Conservation (phyloP, 2,797 vertebrate species). For the Xenopus petersii region DNA sequence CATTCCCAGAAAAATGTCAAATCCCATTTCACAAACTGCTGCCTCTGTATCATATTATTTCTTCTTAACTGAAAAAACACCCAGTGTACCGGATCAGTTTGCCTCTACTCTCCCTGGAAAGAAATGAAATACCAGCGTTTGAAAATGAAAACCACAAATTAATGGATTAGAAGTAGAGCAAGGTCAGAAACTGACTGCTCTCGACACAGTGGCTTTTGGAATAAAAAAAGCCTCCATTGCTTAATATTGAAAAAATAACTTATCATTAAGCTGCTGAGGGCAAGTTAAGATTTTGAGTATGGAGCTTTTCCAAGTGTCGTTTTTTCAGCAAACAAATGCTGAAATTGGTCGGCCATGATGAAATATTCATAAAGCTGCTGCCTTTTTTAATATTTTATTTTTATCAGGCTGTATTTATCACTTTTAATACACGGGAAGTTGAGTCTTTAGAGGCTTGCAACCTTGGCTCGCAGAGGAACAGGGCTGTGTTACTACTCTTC, state of each 20-base stretch:
- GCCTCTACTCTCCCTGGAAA: constrained; percentile 13
- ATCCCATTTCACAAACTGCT: constrained; percentile 39
- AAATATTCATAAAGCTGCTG: constrained; percentile 32
- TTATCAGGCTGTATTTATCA: constrained; percentile 29
- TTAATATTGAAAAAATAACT: constrained; percentile 45
- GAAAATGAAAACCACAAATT: constrained; percentile 35
- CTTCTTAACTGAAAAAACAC: constrained; percentile 34
- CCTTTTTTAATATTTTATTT: constrained; percentile 30
- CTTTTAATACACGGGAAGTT: constrained; percentile 38
- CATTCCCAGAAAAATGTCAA: constrained; percentile 39
- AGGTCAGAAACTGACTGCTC: constrained; percentile 33
- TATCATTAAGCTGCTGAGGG: constrained; percentile 34
- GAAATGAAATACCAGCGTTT: constrained; percentile 27
- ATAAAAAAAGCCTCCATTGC: constrained; percentile 25
- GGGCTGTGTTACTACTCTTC: too few relatives aligned
- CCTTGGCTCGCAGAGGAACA: too few relatives aligned
- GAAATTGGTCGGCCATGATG: constrained; percentile 10
- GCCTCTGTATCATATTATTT: constrained; percentile 41
- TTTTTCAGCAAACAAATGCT: constrained; percentile 3
- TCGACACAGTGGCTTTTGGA: constrained; percentile 26
- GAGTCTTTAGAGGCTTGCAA: constrained; percentile 1
- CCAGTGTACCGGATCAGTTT: constrained; percentile 16
- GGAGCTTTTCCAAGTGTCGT: constrained; percentile 9
- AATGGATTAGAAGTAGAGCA: constrained; percentile 32
- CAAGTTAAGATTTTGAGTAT: constrained; percentile 14